Evolutionary conservation across 2,888 invertebrate species (phyloP).

Genomic region (Meganola albula): DNA sequence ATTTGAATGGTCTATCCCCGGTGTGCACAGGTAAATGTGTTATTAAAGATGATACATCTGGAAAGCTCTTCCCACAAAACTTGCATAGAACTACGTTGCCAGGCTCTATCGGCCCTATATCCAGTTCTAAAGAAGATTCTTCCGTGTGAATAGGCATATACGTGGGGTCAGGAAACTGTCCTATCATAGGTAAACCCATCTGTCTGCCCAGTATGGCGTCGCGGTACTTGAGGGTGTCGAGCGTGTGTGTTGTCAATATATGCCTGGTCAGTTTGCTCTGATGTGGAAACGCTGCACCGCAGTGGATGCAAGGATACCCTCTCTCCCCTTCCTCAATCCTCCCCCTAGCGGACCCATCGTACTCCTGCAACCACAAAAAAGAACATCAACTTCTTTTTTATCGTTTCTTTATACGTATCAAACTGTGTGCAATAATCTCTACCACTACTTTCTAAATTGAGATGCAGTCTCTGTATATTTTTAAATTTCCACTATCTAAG

Average conservation of each 20-base stretch:
- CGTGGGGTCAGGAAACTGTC: constrained; percentile 66
- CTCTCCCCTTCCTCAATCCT: constrained; percentile 70
- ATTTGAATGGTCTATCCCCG: constrained; percentile 93
- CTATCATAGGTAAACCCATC: constrained; percentile 58
- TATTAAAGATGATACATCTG: constrained; percentile 92
- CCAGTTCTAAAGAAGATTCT: constrained; percentile 79
- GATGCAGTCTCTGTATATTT: constrained; percentile 68
- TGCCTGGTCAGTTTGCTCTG: constrained; percentile 94
- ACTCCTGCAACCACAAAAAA: constrained; percentile 92
- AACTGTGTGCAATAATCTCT: constrained; percentile 71
- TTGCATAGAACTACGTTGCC: constrained; percentile 91
- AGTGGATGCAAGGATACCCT: constrained; percentile 91
- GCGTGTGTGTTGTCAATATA: constrained; percentile 91
- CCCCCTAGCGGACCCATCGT: constrained; percentile 83
- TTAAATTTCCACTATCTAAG: constrained; percentile 67
- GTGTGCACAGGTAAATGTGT: constrained; percentile 93
- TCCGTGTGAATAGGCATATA: constrained; percentile 72
- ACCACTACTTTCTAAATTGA: constrained; percentile 76
- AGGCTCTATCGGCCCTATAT: constrained; percentile 79
- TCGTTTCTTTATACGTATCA: constrained; percentile 61
- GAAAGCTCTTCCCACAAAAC: constrained; percentile 95
- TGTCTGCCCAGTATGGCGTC: constrained; percentile 78
- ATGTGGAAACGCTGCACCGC: constrained; percentile 91
- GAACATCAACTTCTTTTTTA: constrained; percentile 94
- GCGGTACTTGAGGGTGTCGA: constrained; percentile 91